A percentile compares a stretch with the other conserved stretches of the same genome.
phyloP scores from a whole-genome alignment of 2,113 vertebrate species.

The Dascyllus trimaculatus region DNA sequence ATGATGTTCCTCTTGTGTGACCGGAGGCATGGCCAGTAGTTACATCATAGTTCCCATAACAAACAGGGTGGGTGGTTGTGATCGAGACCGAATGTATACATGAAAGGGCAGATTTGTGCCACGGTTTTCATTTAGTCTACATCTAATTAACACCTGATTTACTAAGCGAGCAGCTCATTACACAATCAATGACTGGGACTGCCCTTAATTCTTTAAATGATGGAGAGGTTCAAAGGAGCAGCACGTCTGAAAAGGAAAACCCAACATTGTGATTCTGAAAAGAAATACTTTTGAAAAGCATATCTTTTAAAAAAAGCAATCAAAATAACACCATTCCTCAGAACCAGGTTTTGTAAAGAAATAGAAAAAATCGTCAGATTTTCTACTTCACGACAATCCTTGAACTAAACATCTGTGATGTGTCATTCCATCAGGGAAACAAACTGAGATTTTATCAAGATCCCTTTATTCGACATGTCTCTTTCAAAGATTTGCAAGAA shows the following conservation, averaged over 20 bases:
- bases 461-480: too few species aligned
- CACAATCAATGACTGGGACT: slow-evolving; percentile 4
- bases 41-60: not conserved
- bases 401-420: too few species aligned
- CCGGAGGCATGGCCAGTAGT: not conserved
- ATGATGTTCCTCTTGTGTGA: not conserved
- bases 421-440: too few species aligned
- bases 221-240: slow-evolving; percentile 15
- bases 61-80: not conserved
- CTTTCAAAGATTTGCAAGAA: too few species aligned
- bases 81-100: slow-evolving; percentile 19
- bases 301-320: too few species aligned
- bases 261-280: too few species aligned
- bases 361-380: too few species aligned
- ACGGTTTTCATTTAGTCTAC: slow-evolving; percentile 36
- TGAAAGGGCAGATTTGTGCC: slow-evolving; percentile 9
- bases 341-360: too few species aligned
- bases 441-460: too few species aligned
- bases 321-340: too few species aligned
- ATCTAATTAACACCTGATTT: slow-evolving; percentile 47
- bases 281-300: too few species aligned
- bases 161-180: slow-evolving; percentile 35
- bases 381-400: too few species aligned
- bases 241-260: not conserved
- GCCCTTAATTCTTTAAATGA: not conserved